A percentile compares a stretch with the other conserved stretches of the same genome.
phyloP scores from a whole-genome alignment of 2,113 vertebrate genomes.

The Tringa solitaria region DNA sequence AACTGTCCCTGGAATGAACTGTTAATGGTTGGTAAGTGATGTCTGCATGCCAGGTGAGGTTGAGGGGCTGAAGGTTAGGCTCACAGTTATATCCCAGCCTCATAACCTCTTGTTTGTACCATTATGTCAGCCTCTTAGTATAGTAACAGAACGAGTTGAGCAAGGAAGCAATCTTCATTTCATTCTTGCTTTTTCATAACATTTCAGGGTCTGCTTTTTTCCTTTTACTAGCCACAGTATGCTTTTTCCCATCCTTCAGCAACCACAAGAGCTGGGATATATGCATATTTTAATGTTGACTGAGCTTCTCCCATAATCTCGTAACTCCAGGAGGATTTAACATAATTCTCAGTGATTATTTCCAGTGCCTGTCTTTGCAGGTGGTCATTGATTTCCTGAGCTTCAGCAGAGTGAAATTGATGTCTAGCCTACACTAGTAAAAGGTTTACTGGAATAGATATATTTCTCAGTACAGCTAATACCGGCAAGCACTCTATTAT shows the following conservation, averaged over 20 bases:
- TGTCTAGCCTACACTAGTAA: conserved; percentile 54
- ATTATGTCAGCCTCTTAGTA: not conserved
- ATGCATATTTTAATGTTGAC: conserved; percentile 38
- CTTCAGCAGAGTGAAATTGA: conserved; percentile 59
- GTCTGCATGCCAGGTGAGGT: not conserved
- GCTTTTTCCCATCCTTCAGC: not conserved
- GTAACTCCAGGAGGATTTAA: conserved; percentile 57
- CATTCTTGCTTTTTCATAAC: not conserved
- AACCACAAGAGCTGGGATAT: not conserved
- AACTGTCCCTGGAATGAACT: not conserved
- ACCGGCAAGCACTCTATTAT: conserved; percentile 13
- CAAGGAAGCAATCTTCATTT: not conserved
- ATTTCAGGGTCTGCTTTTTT: not conserved
- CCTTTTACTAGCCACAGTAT: not conserved
- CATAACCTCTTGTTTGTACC: not conserved
- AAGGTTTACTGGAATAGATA: conserved; percentile 64
- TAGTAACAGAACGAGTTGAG: not conserved
- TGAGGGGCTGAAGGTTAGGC: not conserved
- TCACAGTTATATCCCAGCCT: not conserved
- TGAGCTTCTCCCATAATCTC: conserved; percentile 45
- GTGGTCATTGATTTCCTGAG: conserved; percentile 65
- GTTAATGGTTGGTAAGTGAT: not conserved
- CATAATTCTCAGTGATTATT: conserved; percentile 65
- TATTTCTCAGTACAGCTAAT: conserved; percentile 41
- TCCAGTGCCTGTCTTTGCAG: conserved; percentile 54